Evolutionary conservation across 1,140 invertebrate species (phyloP), one percentile per base, ranked within the genome.

Genomic region (Thrips palmi): DNA sequence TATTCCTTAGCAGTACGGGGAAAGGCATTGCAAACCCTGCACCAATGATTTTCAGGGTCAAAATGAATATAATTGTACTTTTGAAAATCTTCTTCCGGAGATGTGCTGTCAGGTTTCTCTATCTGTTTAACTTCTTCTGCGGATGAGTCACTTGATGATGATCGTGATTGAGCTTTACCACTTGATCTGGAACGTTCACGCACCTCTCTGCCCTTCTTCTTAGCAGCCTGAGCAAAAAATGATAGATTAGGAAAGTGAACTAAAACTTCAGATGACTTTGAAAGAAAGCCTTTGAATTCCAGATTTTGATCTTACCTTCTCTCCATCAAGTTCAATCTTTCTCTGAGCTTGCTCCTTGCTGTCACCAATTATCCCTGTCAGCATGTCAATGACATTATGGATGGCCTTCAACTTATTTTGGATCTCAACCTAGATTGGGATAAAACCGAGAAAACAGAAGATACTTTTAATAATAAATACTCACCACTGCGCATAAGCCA

Each of bases 11-110:
- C 80, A 8, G 80, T 82, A 52, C 75, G 70, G 20, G 82, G 82
- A 54, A 86, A 86, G 47, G 80, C 74, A 57, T 83, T 73, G 58
- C 83, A 87, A 31, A 74, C 65, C 38, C 77, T 65, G 56, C 83
- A 87, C 83, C 83, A 86, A 58, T 86, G 80, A 60, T 82, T 73
- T 57, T 84, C 80, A 1, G 80, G 78, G 60, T 87, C 83, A 51
- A 80, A 86, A 58, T 83, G 78, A 22, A 81, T 71, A 51, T 78
- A 78, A 66, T 81, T 82, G 55, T 71, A 70, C 49, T 69, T 65
- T 7, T 19, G 18, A 20, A 31, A 31, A 18, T 30, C 23, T 25
- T 18, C 15, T 8, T 39, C n/a, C n/a, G 40, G 60, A 62, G 41
- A 58, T 60, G 6, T 55, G 44, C 35, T 58, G 59, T 31, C 52